Evolutionary conservation across 2,797 vertebrate species (phyloP).

Genomic region (Sorex maritimensis): DNA sequence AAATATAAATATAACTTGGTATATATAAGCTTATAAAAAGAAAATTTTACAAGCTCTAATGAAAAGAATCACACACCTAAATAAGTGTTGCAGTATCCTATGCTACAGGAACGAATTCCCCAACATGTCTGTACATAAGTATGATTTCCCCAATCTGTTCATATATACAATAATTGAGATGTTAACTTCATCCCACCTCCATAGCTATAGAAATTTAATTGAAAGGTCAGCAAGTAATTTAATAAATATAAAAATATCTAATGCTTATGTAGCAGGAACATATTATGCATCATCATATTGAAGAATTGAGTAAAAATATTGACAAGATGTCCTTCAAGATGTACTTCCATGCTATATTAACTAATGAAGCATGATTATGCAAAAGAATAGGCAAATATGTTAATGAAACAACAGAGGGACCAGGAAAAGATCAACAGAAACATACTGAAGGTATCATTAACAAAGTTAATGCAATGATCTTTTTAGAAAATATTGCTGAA

Average conservation of each 20-base stretch:
- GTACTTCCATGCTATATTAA: neutral
- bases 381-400: neutral
- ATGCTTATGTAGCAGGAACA: neutral
- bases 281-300: neutral
- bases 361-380: neutral
- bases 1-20: neutral
- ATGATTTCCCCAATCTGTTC: neutral
- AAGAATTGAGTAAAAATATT: neutral
- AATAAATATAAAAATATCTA: neutral
- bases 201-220: neutral
- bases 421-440: neutral
- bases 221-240: neutral
- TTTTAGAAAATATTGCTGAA: constrained; percentile 13
- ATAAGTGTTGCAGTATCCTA: neutral
- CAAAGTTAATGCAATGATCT: neutral
- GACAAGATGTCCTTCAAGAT: neutral
- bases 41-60: constrained; percentile 12
- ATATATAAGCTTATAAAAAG: neutral
- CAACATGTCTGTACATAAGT: neutral
- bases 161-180: neutral
- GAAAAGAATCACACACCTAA: neutral
- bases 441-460: neutral
- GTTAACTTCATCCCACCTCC: neutral
- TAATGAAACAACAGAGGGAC: neutral
- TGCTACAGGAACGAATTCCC: neutral